Evolutionary conservation across 2,888 invertebrate genomes (phyloP).

Genomic region (Neoaliturus tenellus): DNA sequence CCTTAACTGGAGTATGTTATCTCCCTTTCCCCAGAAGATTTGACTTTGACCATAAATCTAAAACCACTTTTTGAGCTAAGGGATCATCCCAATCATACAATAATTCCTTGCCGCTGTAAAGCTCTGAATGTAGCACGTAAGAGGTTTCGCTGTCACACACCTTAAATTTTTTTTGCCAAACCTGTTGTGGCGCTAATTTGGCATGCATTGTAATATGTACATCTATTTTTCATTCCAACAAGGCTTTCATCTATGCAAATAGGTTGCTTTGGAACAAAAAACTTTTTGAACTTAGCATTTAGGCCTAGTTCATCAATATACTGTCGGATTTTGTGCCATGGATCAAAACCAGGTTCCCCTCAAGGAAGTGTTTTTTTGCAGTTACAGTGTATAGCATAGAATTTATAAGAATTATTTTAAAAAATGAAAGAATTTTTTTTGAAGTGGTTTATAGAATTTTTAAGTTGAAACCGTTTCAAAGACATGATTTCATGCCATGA

Average conservation of each 20-base stretch:
- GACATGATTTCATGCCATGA: no score
- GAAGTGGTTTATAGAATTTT: no score
- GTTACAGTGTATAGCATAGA: conserved; percentile 38
- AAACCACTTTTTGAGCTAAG: conserved; percentile 42
- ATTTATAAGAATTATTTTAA: no score
- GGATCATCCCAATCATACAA: conserved; percentile 5
- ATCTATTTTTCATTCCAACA: conserved; percentile 52
- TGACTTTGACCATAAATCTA: conserved; percentile 31
- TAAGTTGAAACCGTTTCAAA: no score
- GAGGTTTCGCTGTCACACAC: conserved; percentile 38
- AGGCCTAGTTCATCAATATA: conserved; percentile 52
- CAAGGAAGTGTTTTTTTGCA: background rate
- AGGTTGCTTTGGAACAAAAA: conserved; percentile 48
- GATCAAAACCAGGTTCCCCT: no score
- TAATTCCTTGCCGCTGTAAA: conserved; percentile 51
- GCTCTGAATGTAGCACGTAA: conserved; percentile 34
- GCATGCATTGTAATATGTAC: conserved; percentile 46
- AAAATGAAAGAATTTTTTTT: no score
- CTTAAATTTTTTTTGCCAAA: conserved; percentile 46
- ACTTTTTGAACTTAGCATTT: conserved; percentile 26
- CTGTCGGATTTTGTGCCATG: conserved; percentile 52
- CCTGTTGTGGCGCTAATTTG: conserved; percentile 36
- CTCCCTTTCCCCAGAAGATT: conserved; percentile 36
- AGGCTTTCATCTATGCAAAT: conserved; percentile 48
- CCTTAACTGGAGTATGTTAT: conserved; percentile 41